These are phyloP conservation scores for Orussus abietinus DNA, from an alignment of 1,140 invertebrate genomes.

Conservation along the genomic window DNA sequence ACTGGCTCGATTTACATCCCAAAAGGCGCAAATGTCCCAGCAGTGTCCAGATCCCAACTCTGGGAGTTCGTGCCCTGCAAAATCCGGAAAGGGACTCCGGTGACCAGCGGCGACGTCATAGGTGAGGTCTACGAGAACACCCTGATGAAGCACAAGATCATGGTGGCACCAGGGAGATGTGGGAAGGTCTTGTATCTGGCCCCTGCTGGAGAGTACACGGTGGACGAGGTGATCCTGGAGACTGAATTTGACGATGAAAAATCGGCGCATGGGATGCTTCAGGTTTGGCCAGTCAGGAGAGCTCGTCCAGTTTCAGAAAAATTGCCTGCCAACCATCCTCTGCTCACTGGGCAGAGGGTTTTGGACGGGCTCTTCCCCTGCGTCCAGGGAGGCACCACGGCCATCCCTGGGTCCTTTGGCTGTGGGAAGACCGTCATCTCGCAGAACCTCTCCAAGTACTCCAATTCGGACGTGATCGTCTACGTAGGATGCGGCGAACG, in stretches of 20 bases:
- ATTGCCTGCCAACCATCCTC: conserved; percentile 70
- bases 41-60: conserved; percentile 46
- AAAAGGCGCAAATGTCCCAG: conserved; percentile 72
- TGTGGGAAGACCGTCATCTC: conserved; percentile 84
- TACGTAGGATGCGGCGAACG: conserved; percentile 82
- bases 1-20: conserved; percentile 78
- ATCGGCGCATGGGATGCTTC: conserved; percentile 64
- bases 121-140: conserved; percentile 72
- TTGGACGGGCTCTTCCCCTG: conserved; percentile 75
- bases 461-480: conserved; percentile 78
- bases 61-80: conserved; percentile 72
- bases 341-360: conserved; percentile 75
- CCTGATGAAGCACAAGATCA: conserved; percentile 71
- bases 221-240: conserved; percentile 69
- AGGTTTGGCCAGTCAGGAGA: conserved; percentile 69
- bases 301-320: conserved; percentile 72
- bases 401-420: conserved; percentile 80
- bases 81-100: conserved; percentile 61
- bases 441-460: conserved; percentile 77
- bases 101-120: conserved; percentile 75
- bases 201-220: conserved; percentile 66
- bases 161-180: conserved; percentile 65
- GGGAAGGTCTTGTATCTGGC: conserved; percentile 73
- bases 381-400: conserved; percentile 80
- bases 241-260: conserved; percentile 74